Conservation (phyloP, 37 sponge, comb jelly and placozoan species). For the Chondrosia reniformis region DNA sequence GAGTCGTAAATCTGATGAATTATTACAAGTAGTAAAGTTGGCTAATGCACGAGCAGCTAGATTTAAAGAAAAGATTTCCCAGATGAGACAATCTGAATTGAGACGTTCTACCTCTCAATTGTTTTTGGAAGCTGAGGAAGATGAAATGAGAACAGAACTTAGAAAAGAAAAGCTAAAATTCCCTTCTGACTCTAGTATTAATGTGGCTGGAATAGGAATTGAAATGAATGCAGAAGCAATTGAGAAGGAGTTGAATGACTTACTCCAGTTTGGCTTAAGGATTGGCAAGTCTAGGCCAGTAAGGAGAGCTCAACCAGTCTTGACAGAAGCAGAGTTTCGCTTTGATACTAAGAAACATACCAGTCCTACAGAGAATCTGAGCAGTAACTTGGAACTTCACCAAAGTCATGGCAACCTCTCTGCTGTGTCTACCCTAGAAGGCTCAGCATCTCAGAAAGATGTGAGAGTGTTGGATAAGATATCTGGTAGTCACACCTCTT, state of each 20-base stretch:
- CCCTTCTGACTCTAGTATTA: slow-evolving; percentile 35
- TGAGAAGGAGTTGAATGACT: slow-evolving; percentile 14
- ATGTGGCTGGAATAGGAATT: slow-evolving; percentile 13
- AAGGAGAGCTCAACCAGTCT: too few relatives aligned
- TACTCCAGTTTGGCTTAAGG: neutral
- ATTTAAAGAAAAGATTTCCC: neutral
- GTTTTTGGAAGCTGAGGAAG: slow-evolving; percentile 45
- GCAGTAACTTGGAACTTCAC: neutral
- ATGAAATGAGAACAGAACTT: slow-evolving; percentile 25
- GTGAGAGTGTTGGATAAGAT: neutral
- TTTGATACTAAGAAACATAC: neutral
- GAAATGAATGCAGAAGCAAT: slow-evolving; percentile 5
- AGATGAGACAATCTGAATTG: slow-evolving; percentile 5
- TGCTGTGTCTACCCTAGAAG: neutral
- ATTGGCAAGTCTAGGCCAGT: neutral
- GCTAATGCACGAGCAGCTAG: neutral
- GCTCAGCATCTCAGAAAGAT: neutral
- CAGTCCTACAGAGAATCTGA: neutral
- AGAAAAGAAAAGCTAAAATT: slow-evolving; percentile 41
- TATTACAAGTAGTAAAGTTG: neutral
- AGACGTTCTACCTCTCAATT: neutral
- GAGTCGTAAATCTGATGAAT: neutral
- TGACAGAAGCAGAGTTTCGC: neutral
- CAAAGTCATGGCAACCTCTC: neutral
- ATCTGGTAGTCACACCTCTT: slow-evolving; percentile 16